Percentiles rank a stretch among this genome's conserved stretches.
These are phyloP conservation scores for Sarcophaga caerulescens DNA, from an alignment of 2,888 invertebrate species.

Conservation along the genomic window DNA sequence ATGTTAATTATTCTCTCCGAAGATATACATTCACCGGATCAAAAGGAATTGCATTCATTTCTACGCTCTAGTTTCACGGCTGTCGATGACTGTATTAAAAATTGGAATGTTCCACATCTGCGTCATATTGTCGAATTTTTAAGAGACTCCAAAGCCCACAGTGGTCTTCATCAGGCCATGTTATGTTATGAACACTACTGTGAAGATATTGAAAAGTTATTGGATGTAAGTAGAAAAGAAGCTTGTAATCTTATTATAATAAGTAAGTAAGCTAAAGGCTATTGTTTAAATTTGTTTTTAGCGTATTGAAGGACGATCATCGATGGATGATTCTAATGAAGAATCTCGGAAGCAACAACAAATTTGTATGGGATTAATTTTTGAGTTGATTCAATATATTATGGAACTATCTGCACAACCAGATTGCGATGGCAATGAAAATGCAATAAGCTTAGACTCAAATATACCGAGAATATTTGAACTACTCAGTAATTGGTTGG, in stretches of 20 bases:
- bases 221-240: conserved; percentile 74
- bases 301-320: conserved; percentile 50
- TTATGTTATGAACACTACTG: conserved; percentile 74
- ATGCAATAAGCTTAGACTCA: conserved; percentile 76
- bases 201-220: conserved; percentile 76
- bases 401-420: conserved; percentile 72
- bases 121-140: conserved; percentile 79
- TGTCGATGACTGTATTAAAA: conserved; percentile 76
- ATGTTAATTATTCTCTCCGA: conserved; percentile 79
- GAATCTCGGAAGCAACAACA: conserved; percentile 77
- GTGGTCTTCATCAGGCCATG: conserved; percentile 77
- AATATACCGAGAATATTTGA: conserved; percentile 77
- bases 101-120: conserved; percentile 78
- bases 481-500: conserved; percentile 75
- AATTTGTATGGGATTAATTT: conserved; percentile 75
- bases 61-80: conserved; percentile 77
- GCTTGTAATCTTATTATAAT: too few relatives aligned
- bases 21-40: conserved; percentile 76
- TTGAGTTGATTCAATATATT: conserved; percentile 75
- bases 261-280: background rate
- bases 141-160: conserved; percentile 75
- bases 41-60: conserved; percentile 76
- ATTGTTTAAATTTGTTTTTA: conserved; percentile 16
- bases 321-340: conserved; percentile 76
- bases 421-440: conserved; percentile 71